Conservation (phyloP, 2,797 vertebrate genomes). For the Alfaro cultratus region DNA sequence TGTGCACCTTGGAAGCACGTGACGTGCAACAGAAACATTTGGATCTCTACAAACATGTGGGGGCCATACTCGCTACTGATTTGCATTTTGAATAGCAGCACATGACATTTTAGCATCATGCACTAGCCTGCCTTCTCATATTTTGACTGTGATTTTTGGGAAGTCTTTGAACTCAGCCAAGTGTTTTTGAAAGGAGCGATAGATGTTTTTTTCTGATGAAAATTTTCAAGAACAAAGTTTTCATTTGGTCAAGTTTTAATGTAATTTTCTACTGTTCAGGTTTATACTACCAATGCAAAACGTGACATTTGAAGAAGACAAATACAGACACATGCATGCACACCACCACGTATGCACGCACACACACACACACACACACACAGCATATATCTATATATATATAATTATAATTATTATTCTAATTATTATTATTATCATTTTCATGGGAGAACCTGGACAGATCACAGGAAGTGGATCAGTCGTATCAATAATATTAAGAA, state of each 20-base stretch:
- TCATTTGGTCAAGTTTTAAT: not conserved
- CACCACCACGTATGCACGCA: rapidly evolving
- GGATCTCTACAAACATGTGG: not conserved
- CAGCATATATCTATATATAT: too few relatives aligned
- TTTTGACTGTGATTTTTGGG: not conserved
- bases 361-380: too few relatives aligned
- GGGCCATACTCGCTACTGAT: not conserved
- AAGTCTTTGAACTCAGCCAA: not conserved
- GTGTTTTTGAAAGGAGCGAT: not conserved
- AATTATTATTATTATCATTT: too few relatives aligned
- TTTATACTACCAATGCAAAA: not conserved
- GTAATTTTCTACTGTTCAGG: not conserved
- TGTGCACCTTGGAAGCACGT: not conserved
- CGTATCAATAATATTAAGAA: not conserved
- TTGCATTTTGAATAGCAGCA: constrained; percentile 1
- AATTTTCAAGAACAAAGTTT: not conserved
- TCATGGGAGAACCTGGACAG: constrained; percentile 32
- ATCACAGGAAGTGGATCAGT: constrained; percentile 41
- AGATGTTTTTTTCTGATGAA: not conserved
- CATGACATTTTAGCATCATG: not conserved
- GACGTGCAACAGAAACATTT: not conserved
- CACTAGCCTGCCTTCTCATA: not conserved
- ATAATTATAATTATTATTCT: too few relatives aligned
- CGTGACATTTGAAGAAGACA: not conserved
- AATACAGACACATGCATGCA: too few relatives aligned